phyloP scores from a whole-genome alignment of 1,140 invertebrate genomes.

The Ruditapes philippinarum region DNA sequence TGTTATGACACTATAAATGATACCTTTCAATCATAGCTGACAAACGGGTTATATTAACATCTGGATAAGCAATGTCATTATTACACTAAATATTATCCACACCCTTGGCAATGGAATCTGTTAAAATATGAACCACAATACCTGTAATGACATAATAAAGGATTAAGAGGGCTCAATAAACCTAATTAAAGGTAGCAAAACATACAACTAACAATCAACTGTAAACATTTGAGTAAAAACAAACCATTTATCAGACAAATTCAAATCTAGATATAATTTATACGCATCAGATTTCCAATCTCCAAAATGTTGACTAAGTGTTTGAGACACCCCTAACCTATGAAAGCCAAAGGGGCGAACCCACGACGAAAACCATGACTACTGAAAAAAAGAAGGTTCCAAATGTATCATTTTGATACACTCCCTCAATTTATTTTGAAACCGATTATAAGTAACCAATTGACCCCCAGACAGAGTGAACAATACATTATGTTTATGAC shows the following conservation, averaged over 20 bases:
- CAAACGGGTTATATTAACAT: not conserved
- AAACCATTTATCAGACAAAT: no score
- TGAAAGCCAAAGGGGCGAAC: not conserved
- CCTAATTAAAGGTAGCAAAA: no score
- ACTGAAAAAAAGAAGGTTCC: not conserved
- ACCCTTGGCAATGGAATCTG: not conserved
- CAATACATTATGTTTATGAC: not conserved
- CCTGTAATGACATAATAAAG: not conserved
- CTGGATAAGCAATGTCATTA: not conserved
- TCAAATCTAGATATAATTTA: not conserved
- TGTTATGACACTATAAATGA: not conserved
- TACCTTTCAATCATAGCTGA: not conserved
- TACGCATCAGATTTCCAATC: not conserved
- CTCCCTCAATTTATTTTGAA: not conserved
- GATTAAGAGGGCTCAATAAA: no score
- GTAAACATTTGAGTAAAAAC: no score
- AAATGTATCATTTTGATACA: not conserved
- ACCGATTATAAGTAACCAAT: not conserved
- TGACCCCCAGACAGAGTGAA: not conserved
- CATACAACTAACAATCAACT: no score
- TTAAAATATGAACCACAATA: not conserved
- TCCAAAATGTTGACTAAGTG: not conserved
- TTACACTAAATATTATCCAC: not conserved
- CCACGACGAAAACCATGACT: not conserved
- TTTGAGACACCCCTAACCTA: not conserved